Percentiles rank a stretch among this genome's conserved stretches.
phyloP scores from a whole-genome alignment of 2,113 vertebrate species.

The Acrocephalus kingi region DNA sequence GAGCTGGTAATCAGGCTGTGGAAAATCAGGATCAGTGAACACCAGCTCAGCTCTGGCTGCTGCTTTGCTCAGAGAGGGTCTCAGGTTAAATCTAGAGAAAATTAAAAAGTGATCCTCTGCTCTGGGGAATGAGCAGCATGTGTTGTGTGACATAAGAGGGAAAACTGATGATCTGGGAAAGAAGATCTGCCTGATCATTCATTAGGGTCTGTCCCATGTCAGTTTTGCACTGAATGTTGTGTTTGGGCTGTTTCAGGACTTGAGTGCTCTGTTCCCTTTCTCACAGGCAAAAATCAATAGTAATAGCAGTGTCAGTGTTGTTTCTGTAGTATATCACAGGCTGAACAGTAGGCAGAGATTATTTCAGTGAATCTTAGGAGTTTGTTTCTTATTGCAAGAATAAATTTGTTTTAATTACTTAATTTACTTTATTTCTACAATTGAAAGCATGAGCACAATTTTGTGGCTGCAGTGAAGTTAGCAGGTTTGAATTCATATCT shows the following conservation, averaged over 20 bases:
- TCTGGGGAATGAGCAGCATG: neutral
- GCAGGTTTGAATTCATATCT: neutral
- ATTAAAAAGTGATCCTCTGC: neutral
- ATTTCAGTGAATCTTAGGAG: neutral
- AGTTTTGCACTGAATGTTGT: neutral
- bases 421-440: constrained; percentile 6
- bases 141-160: neutral
- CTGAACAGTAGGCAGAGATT: neutral
- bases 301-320: neutral
- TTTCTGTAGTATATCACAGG: neutral
- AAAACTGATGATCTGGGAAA: no score
- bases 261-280: neutral
- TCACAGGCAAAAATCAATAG: neutral
- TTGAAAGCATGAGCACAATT: neutral
- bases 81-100: neutral
- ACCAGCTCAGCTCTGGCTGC: neutral
- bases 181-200: neutral
- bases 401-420: neutral
- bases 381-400: neutral
- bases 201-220: rapidly evolving
- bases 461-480: neutral
- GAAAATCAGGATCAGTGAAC: neutral
- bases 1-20: neutral
- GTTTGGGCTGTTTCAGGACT: neutral
- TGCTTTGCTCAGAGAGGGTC: neutral